Conservation (phyloP, 2,797 vertebrate genomes). For the Parauchenoglanis punctatus region DNA sequence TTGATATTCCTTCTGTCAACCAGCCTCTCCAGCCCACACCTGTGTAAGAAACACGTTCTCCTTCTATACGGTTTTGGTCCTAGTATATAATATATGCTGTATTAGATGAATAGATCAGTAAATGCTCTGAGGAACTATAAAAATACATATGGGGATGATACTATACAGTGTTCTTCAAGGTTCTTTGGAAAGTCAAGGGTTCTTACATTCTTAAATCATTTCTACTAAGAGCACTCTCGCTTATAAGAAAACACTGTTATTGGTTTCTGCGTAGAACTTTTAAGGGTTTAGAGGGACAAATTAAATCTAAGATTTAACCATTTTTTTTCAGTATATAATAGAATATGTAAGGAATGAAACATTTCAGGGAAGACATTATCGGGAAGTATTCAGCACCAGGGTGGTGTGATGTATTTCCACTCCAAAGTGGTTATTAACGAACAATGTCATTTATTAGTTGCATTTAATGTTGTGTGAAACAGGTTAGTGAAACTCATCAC, state of each 20-base stretch:
- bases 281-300: neutral
- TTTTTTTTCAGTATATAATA: neutral
- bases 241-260: neutral
- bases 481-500: neutral
- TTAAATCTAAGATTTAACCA: neutral
- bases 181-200: neutral
- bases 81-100: neutral
- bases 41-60: slow-evolving; percentile 67
- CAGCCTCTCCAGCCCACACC: slow-evolving; percentile 63
- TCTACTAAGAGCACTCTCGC: neutral
- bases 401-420: neutral
- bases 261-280: neutral
- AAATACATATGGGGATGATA: neutral
- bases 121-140: neutral
- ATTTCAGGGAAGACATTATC: neutral
- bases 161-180: neutral
- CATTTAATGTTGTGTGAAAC: too few relatives aligned
- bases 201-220: neutral
- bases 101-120: neutral
- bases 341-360: neutral
- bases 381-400: neutral
- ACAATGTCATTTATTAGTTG: neutral
- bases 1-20: slow-evolving; percentile 84
- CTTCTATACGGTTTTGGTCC: neutral
- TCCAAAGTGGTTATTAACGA: neutral